phyloP scores from a whole-genome alignment of 2,113 vertebrate species.

The Prionailurus bengalensis region DNA sequence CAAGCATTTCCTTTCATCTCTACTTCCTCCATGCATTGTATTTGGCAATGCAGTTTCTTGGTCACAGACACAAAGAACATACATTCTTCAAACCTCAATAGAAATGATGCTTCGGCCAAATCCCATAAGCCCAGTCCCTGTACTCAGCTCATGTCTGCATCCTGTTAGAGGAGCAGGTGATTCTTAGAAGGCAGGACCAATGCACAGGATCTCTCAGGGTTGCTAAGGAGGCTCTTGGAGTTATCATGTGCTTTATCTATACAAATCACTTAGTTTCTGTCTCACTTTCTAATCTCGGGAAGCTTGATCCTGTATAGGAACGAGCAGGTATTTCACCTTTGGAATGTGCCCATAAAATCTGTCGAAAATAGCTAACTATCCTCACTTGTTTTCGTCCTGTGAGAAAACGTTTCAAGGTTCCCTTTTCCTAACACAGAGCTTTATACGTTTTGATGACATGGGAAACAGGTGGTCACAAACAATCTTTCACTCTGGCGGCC shows the following conservation, averaged over 20 bases:
- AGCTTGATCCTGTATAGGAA: neutral
- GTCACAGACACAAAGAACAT: constrained; percentile 4
- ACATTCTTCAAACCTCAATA: constrained; percentile 17
- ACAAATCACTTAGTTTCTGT: neutral
- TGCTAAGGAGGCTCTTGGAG: neutral
- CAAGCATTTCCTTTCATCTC: neutral
- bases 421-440: constrained; percentile 9
- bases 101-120: constrained; percentile 2
- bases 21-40: neutral
- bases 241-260: neutral
- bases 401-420: neutral
- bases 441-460: neutral
- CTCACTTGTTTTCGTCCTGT: neutral
- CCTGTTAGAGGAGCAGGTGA: neutral
- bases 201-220: neutral
- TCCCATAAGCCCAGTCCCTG: neutral
- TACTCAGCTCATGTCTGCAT: neutral
- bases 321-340: neutral
- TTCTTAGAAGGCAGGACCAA: neutral
- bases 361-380: neutral
- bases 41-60: neutral
- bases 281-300: neutral
- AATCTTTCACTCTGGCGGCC: neutral
- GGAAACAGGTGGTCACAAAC: constrained; percentile 36
- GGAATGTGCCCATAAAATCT: neutral